Conservation (phyloP, 2,797 vertebrate genomes). For the Trachops cirrhosus region DNA sequence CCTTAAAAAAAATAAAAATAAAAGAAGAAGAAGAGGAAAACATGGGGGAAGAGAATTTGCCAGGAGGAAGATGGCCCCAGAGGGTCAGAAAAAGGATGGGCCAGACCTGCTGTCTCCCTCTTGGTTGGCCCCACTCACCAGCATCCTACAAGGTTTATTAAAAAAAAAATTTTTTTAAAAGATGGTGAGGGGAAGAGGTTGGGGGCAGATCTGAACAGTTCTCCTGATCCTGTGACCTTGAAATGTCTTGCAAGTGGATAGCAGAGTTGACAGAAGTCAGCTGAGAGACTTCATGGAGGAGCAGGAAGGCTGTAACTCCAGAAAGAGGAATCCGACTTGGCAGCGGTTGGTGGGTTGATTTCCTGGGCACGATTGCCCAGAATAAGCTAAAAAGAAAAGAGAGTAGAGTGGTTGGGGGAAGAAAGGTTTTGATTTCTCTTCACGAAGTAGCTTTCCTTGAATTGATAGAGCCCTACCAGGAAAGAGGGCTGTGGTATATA, state of each 20-base stretch:
- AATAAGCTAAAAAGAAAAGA: background rate
- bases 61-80: conserved; percentile 30
- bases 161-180: background rate
- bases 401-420: background rate
- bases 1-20: background rate
- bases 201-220: background rate
- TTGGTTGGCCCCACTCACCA: background rate
- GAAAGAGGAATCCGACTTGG: conserved; percentile 18
- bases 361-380: conserved; percentile 39
- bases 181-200: too few species aligned
- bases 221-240: background rate
- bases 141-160: background rate
- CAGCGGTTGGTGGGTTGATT: background rate
- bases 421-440: background rate
- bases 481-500: background rate
- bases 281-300: background rate
- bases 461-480: background rate
- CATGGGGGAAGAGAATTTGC: conserved; percentile 38
- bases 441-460: background rate
- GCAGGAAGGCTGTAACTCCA: conserved; percentile 15
- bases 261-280: background rate
- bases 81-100: conserved; percentile 28
- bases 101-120: background rate
- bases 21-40: conserved; percentile 18
- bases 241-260: background rate